Evolutionary conservation across 2,888 invertebrate species (phyloP).

Genomic region (Coenonympha glycerion): DNA sequence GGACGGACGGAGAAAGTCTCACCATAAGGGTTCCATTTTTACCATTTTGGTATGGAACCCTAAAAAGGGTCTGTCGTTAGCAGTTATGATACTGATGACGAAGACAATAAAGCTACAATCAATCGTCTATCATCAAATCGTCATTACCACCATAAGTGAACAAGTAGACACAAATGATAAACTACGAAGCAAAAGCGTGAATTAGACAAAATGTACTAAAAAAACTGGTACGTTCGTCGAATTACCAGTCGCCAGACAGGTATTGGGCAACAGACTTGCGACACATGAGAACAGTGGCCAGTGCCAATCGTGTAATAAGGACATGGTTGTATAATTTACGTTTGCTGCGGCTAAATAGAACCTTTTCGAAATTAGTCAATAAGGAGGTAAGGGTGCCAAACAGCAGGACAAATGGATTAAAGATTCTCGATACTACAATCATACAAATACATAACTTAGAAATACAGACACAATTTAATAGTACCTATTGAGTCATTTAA

Average conservation of each 20-base stretch:
- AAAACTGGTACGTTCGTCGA: slow-evolving; percentile 14
- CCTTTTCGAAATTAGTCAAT: slow-evolving; percentile 8
- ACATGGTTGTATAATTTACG: slow-evolving; percentile 40
- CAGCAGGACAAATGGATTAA: neutral
- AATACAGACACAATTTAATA: no score
- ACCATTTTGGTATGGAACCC: no score
- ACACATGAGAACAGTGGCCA: slow-evolving; percentile 32
- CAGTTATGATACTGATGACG: no score
- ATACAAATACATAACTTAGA: neutral
- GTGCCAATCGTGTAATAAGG: slow-evolving; percentile 39
- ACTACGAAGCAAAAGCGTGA: neutral
- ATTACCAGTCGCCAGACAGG: slow-evolving; percentile 38
- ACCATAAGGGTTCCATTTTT: no score
- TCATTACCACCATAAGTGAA: neutral
- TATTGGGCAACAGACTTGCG: slow-evolving; percentile 45
- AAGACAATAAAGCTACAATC: no score
- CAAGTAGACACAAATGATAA: neutral
- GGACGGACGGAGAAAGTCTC: no score
- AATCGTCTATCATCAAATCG: neutral
- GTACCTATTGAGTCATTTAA: neutral
- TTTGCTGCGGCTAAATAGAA: slow-evolving; percentile 15
- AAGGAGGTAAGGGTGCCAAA: neutral
- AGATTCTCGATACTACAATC: neutral
- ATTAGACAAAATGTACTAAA: slow-evolving; percentile 10
- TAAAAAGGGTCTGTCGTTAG: no score